A percentile compares a stretch with the other conserved stretches of the same genome.
Conservation (phyloP, 2,113 vertebrate species). For the Collichthys lucidus region DNA sequence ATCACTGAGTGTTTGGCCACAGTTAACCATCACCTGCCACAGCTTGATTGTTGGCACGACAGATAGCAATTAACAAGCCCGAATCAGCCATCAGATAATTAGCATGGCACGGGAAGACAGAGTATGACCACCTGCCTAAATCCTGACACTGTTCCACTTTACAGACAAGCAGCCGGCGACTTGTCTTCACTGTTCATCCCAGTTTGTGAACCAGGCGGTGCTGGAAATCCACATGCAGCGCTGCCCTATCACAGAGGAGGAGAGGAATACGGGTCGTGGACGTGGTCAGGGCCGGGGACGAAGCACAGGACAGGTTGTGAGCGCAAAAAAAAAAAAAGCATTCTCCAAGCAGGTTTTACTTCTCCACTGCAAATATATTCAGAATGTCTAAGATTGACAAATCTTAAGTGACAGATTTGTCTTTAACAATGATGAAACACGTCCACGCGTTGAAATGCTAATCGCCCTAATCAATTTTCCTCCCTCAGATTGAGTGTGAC, state of each 20-base stretch:
- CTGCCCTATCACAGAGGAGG: slow-evolving; percentile 81
- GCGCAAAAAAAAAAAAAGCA: background rate
- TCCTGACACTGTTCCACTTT: slow-evolving; percentile 10
- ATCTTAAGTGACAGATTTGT: background rate
- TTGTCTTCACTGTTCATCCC: slow-evolving; percentile 86
- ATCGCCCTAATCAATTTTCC: background rate
- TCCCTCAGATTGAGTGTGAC: slow-evolving; percentile 86
- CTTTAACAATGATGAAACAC: background rate
- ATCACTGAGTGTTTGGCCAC: slow-evolving; percentile 5
- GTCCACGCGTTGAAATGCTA: background rate
- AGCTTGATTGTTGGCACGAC: background rate
- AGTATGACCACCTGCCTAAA: slow-evolving; percentile 27
- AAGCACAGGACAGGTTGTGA: slow-evolving; percentile 80
- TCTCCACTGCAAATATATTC: background rate
- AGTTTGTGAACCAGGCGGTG: slow-evolving; percentile 87
- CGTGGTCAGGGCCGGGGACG: slow-evolving; percentile 83
- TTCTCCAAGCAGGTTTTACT: background rate
- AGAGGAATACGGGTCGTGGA: slow-evolving; percentile 74
- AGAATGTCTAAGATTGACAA: background rate
- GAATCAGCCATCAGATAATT: slow-evolving; percentile 22
- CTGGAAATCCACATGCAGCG: slow-evolving; percentile 89
- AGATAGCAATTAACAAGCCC: background rate
- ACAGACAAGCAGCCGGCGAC: slow-evolving; percentile 86
- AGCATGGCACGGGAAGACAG: background rate
- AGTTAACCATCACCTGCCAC: background rate